Conservation (phyloP, 1,140 invertebrate genomes). For the Drosophila tropicalis region DNA sequence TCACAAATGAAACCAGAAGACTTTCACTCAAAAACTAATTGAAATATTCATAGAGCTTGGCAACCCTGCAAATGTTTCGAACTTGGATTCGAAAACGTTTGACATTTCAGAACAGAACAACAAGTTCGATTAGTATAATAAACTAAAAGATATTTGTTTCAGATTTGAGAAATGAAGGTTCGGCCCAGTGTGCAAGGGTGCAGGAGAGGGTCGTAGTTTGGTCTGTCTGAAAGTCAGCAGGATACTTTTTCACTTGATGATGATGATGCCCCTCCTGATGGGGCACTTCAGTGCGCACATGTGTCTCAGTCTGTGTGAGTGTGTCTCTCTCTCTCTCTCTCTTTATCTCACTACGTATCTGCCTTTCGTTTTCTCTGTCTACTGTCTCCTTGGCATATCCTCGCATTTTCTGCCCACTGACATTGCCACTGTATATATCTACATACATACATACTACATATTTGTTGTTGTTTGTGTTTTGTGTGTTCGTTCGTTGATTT, state of each 20-base stretch:
- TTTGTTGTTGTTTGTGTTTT: conserved; percentile 20
- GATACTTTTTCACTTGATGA: conserved; percentile 28
- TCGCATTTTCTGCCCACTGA: conserved; percentile 13
- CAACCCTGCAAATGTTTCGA: too few relatives aligned
- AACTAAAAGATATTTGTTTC: too few relatives aligned
- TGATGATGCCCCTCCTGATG: conserved; percentile 11
- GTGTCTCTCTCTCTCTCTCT: background rate
- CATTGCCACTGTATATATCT: conserved; percentile 18
- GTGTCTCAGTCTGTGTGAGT: conserved; percentile 6
- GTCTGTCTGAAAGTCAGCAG: conserved; percentile 17
- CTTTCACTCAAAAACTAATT: too few relatives aligned
- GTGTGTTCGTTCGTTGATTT: conserved; percentile 21
- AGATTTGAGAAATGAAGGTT: too few relatives aligned
- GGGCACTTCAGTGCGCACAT: conserved; percentile 31
- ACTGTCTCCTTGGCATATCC: background rate
- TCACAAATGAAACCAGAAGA: too few relatives aligned
- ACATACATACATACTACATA: background rate
- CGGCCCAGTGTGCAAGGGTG: background rate
- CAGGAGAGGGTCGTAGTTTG: conserved; percentile 5
- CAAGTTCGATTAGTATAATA: too few relatives aligned
- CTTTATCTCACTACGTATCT: too few relatives aligned
- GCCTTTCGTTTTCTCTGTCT: background rate
- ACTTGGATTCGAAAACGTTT: too few relatives aligned
- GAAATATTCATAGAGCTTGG: too few relatives aligned
- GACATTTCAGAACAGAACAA: too few relatives aligned